A percentile compares a stretch with the other conserved stretches of the same genome.
These are phyloP conservation scores for Argyrosomus regius DNA, from an alignment of 2,797 vertebrate genomes.

Conservation along the genomic window DNA sequence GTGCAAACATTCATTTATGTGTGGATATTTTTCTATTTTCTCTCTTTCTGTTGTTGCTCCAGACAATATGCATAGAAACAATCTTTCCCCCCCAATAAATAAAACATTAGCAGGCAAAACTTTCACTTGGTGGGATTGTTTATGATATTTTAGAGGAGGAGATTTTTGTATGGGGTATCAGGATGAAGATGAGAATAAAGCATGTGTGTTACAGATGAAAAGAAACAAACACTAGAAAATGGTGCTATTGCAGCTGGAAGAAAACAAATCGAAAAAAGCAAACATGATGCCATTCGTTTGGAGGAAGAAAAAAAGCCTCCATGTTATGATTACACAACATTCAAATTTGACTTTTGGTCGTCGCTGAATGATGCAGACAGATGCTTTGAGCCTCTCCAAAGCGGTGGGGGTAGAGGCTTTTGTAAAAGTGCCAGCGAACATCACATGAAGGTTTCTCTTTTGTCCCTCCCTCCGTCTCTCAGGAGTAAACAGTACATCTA, in stretches of 20 bases:
- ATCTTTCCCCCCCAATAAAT: slow-evolving; percentile 39
- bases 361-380: slow-evolving; percentile 66
- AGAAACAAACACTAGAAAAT: not conserved
- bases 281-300: not conserved
- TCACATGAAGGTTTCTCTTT: slow-evolving; percentile 46
- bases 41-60: slow-evolving; percentile 15
- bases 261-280: not conserved
- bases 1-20: slow-evolving; percentile 9
- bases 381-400: slow-evolving; percentile 76
- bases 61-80: slow-evolving; percentile 19
- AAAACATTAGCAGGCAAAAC: slow-evolving; percentile 51
- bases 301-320: not conserved
- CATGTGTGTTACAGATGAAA: not conserved
- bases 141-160: slow-evolving; percentile 1
- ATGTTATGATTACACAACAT: slow-evolving; percentile 65
- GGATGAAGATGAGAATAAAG: not conserved
- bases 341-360: slow-evolving; percentile 55
- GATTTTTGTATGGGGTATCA: slow-evolving; percentile 10
- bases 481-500: slow-evolving; percentile 47
- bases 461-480: slow-evolving; percentile 38
- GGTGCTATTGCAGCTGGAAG: not conserved
- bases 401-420: slow-evolving; percentile 65
- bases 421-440: slow-evolving; percentile 76
- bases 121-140: slow-evolving; percentile 33
- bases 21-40: slow-evolving; percentile 26